Percentiles rank a stretch among this genome's conserved stretches.
Conservation (phyloP, 2,113 vertebrate species). For the Ctenomys sociabilis region DNA sequence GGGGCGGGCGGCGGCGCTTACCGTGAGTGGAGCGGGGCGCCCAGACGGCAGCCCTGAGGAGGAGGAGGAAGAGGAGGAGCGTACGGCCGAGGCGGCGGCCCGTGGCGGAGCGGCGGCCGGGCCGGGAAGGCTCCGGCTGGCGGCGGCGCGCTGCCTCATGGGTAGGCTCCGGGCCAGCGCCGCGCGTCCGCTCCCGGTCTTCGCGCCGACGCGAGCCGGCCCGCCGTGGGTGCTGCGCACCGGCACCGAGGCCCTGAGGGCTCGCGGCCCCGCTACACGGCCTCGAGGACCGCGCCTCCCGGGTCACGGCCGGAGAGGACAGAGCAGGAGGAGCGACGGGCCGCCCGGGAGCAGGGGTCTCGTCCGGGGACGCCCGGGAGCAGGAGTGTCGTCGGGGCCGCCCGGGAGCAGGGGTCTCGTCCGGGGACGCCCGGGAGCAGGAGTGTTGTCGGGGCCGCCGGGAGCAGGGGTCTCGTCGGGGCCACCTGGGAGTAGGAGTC, state of each 20-base stretch:
- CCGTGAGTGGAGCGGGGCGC: conserved; percentile 76
- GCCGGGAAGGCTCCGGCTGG: conserved; percentile 20
- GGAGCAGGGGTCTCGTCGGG: too few relatives aligned
- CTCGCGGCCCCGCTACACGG: not conserved
- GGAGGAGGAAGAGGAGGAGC: conserved; percentile 77
- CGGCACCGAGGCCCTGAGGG: not conserved
- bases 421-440: too few relatives aligned
- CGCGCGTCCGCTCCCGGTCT: conserved; percentile 33
- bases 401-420: too few relatives aligned
- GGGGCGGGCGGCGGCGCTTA: conserved; percentile 76
- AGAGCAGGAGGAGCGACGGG: not conserved
- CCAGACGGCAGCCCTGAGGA: conserved; percentile 77
- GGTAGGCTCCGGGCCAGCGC: conserved; percentile 73
- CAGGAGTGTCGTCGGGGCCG: too few relatives aligned
- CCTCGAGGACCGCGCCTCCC: not conserved
- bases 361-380: too few relatives aligned
- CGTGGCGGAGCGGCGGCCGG: conserved; percentile 69
- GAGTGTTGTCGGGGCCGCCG: too few relatives aligned
- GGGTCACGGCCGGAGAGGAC: not conserved
- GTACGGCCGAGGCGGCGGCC: conserved; percentile 49
- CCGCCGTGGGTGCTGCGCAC: conserved; percentile 44
- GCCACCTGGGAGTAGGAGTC: too few relatives aligned
- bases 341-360: too few relatives aligned
- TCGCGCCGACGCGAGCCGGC: conserved; percentile 38
- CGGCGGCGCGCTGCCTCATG: conserved; percentile 77